Evolutionary conservation across 2,113 vertebrate genomes (phyloP).

Genomic region (Synchiropus splendidus): DNA sequence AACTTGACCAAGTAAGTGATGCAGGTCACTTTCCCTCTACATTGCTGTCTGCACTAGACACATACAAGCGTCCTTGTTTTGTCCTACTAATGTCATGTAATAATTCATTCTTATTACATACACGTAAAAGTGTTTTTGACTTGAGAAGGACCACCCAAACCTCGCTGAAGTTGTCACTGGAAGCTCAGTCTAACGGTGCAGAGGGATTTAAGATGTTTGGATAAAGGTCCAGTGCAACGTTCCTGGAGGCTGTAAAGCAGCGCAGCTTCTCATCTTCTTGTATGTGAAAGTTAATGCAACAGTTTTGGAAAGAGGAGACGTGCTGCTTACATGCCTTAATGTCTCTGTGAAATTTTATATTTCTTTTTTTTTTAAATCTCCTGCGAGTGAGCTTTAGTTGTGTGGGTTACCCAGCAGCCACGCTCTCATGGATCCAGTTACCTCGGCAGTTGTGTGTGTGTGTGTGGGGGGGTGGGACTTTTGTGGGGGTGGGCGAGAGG

Average conservation of each 20-base stretch:
- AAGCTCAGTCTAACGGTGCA: too few species aligned
- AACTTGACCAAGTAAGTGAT: too few species aligned
- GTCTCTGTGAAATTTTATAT: slow-evolving; percentile 29
- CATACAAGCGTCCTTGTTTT: too few species aligned
- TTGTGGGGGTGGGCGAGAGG: slow-evolving; percentile 4
- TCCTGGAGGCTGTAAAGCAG: background rate
- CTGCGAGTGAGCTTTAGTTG: slow-evolving; percentile 37
- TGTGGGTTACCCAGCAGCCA: slow-evolving; percentile 35
- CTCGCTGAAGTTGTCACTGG: too few species aligned
- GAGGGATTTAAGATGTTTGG: too few species aligned
- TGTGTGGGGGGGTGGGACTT: slow-evolving; percentile 14
- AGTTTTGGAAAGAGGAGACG: slow-evolving; percentile 28
- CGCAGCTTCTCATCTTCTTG: slow-evolving; percentile 13
- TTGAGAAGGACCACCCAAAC: too few species aligned
- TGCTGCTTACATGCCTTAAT: slow-evolving; percentile 29
- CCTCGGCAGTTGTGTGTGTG: slow-evolving; percentile 9
- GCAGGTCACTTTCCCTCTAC: too few species aligned
- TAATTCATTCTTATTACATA: too few species aligned
- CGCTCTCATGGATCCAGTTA: slow-evolving; percentile 35
- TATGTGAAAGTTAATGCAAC: slow-evolving; percentile 33
- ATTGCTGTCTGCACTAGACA: too few species aligned
- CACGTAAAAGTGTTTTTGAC: too few species aligned
- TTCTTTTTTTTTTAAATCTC: slow-evolving; percentile 19
- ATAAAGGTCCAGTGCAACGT: too few species aligned
- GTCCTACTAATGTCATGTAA: too few species aligned